Evolutionary conservation across 2,113 vertebrate species (phyloP).

Genomic region (Xiphias gladius): DNA sequence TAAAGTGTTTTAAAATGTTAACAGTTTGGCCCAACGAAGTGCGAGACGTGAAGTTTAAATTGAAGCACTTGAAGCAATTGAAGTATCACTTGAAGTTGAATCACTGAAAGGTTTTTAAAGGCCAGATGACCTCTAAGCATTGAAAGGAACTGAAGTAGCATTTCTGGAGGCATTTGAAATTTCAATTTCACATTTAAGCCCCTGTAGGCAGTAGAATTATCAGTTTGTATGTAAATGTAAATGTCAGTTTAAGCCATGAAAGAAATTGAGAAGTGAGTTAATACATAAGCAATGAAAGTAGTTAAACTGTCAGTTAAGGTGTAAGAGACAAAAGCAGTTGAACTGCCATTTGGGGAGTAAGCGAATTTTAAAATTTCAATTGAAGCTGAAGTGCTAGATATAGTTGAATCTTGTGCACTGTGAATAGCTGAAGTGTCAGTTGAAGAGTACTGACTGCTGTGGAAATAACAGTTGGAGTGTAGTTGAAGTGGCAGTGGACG

Average conservation of each 20-base stretch:
- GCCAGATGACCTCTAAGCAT: neutral
- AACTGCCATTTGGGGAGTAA: too few relatives aligned
- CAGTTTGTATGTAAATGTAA: neutral
- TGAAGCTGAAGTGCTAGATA: neutral
- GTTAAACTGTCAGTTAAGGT: neutral
- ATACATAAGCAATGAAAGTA: neutral
- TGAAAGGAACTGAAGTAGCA: neutral
- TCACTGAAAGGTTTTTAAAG: slow-evolving; percentile 1
- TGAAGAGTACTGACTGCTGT: neutral
- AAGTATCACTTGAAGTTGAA: slow-evolving; percentile 15
- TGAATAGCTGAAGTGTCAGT: neutral
- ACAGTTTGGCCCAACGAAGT: too few relatives aligned
- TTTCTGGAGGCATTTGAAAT: neutral
- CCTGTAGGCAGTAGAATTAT: neutral
- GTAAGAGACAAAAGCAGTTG: neutral
- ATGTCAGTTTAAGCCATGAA: neutral
- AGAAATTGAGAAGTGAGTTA: neutral
- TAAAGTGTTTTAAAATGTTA: too few relatives aligned
- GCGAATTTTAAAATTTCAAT: neutral
- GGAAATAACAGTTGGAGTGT: neutral
- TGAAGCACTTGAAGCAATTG: slow-evolving; percentile 11
- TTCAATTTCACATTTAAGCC: neutral
- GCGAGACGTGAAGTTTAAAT: neutral
- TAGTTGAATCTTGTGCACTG: neutral
- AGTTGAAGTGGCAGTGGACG: neutral